phyloP scores from a whole-genome alignment of 2,113 vertebrate genomes.

The Etia nguti region DNA sequence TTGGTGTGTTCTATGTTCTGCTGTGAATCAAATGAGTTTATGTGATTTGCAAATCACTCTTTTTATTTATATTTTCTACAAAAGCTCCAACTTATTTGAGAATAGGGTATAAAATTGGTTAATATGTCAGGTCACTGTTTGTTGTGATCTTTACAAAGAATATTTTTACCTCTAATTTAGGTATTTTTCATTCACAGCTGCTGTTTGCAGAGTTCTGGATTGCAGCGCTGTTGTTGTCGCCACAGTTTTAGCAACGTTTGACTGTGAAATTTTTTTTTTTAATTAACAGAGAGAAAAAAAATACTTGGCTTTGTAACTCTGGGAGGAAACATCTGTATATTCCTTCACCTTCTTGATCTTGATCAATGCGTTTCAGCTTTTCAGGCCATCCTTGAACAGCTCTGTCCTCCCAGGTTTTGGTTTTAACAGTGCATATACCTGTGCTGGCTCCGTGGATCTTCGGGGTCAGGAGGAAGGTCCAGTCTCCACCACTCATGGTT shows the following conservation, averaged over 20 bases:
- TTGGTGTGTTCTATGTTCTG: rapidly evolving
- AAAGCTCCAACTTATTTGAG: neutral
- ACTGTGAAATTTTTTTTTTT: neutral
- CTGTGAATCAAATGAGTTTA: neutral
- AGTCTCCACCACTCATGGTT: neutral
- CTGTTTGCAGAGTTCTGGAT: neutral
- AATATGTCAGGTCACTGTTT: neutral
- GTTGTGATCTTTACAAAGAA: neutral
- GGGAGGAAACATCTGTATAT: neutral
- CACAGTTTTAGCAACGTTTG: rapidly evolving
- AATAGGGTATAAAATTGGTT: rapidly evolving
- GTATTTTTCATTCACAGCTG: neutral
- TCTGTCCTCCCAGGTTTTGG: neutral
- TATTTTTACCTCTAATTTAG: neutral
- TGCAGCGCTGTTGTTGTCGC: rapidly evolving
- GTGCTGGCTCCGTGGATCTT: neutral
- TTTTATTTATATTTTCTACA: neutral
- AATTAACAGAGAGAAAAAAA: neutral
- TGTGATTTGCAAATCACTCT: rapidly evolving
- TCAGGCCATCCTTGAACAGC: neutral
- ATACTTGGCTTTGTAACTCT: neutral
- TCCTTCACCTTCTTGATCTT: neutral
- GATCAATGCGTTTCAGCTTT: neutral
- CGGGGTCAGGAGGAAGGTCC: rapidly evolving
- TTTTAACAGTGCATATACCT: neutral